Conservation (phyloP, 2,113 vertebrate genomes). For the Tamias sibiricus region DNA sequence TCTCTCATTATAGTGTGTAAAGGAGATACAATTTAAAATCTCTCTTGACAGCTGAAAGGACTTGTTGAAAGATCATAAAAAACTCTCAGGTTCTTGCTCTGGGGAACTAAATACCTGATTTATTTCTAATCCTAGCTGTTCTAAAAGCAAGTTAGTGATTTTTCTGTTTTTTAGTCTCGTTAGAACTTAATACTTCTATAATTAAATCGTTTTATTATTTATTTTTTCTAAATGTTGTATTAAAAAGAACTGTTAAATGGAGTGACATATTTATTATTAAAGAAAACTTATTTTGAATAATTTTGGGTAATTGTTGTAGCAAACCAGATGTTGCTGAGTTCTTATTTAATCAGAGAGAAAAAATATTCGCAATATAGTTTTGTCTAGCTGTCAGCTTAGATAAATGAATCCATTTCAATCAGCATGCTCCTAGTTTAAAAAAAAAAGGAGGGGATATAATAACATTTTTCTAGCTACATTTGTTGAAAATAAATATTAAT, state of each 20-base stretch:
- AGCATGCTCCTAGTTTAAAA: conserved; percentile 30
- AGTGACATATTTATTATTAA: conserved; percentile 58
- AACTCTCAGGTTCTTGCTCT: neutral
- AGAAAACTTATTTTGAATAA: conserved; percentile 67
- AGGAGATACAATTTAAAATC: conserved; percentile 37
- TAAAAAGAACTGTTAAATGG: conserved; percentile 60
- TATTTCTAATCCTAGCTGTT: conserved; percentile 17
- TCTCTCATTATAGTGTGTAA: conserved; percentile 29
- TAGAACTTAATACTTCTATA: conserved; percentile 15
- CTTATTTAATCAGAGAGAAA: conserved; percentile 78
- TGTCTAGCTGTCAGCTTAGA: conserved; percentile 81
- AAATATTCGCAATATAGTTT: conserved; percentile 75
- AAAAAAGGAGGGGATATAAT: conserved; percentile 27
- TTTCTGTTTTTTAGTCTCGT: neutral
- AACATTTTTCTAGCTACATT: conserved; percentile 63
- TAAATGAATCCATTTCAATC: conserved; percentile 76
- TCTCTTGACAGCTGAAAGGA: conserved; percentile 1
- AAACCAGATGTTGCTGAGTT: conserved; percentile 79
- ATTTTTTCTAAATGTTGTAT: conserved; percentile 24
- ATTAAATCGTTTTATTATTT: conserved; percentile 49
- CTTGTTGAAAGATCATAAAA: neutral
- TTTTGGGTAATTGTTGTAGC: conserved; percentile 68
- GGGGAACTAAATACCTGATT: neutral
- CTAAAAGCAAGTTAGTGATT: conserved; percentile 26
- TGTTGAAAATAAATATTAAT: conserved; percentile 71